Percentiles rank a stretch among this genome's conserved stretches.
Conservation (phyloP, 2,888 invertebrate species). For the Lasius fuliginosus region DNA sequence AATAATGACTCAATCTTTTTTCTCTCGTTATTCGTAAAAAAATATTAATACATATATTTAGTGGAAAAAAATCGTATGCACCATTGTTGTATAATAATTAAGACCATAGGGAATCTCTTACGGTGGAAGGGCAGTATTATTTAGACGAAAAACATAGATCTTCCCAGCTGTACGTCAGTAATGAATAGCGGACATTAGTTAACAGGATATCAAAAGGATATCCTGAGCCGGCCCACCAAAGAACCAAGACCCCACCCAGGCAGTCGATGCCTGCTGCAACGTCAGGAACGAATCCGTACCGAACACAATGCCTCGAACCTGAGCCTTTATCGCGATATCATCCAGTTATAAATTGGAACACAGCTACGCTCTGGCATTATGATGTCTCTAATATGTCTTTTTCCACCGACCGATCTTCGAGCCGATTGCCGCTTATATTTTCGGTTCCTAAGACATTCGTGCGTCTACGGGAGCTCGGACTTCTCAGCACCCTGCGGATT, state of each 20-base stretch:
- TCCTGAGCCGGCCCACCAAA: constrained; percentile 85
- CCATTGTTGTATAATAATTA: constrained; percentile 39
- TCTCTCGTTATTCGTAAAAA: background rate
- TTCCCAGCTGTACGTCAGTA: constrained; percentile 79
- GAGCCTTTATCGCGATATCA: constrained; percentile 86
- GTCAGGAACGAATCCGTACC: constrained; percentile 79
- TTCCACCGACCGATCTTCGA: constrained; percentile 76
- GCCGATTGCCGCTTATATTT: constrained; percentile 66
- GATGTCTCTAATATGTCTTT: constrained; percentile 86
- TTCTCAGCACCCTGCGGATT: constrained; percentile 32
- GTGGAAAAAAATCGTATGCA: background rate
- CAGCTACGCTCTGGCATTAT: constrained; percentile 85
- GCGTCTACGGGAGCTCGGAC: constrained; percentile 17
- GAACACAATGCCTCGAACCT: constrained; percentile 85
- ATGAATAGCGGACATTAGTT: constrained; percentile 86
- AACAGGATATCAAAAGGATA: constrained; percentile 86
- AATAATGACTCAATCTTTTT: background rate
- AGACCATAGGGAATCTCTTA: constrained; percentile 57
- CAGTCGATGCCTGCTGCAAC: constrained; percentile 80
- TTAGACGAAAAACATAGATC: constrained; percentile 81
- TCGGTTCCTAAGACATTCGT: constrained; percentile 49
- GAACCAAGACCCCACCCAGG: constrained; percentile 84
- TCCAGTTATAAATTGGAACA: constrained; percentile 86
- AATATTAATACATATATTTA: background rate
- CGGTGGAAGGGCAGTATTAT: constrained; percentile 65